Conservation (phyloP, 2,797 vertebrate species). For the Eutrigla gurnardus region DNA sequence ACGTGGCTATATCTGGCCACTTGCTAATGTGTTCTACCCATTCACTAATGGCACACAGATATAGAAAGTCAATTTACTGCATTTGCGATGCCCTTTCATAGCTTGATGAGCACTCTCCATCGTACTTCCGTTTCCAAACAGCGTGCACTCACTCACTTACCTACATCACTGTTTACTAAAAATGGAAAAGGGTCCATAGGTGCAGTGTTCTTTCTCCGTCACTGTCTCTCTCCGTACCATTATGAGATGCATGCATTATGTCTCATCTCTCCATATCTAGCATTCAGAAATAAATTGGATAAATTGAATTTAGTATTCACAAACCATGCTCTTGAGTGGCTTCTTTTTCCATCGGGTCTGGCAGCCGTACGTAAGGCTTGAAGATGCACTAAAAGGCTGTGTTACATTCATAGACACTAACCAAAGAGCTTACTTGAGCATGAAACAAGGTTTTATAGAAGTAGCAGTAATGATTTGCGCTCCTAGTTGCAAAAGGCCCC, state of each 20-base stretch:
- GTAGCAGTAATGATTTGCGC: conserved; percentile 62
- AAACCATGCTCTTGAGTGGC: conserved; percentile 53
- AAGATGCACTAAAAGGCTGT: conserved; percentile 63
- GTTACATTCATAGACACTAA: conserved; percentile 57
- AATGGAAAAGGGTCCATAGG: no score
- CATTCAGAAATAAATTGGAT: conserved; percentile 58
- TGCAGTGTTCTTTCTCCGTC: conserved; percentile 10
- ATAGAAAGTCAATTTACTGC: no score
- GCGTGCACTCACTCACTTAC: no score
- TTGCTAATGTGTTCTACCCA: no score
- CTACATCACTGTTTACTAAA: no score
- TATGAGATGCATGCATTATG: conserved; percentile 51
- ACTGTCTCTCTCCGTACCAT: conserved; percentile 15
- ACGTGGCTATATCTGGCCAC: no score
- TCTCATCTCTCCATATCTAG: conserved; percentile 46
- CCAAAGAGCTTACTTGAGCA: conserved; percentile 66
- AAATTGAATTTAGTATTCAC: conserved; percentile 58
- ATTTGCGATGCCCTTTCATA: no score
- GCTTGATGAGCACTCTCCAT: no score
- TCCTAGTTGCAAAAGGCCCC: conserved; percentile 47
- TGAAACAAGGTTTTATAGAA: conserved; percentile 64
- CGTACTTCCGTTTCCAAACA: no score
- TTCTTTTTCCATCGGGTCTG: conserved; percentile 65
- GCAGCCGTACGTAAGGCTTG: conserved; percentile 60
- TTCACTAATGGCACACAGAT: no score